Conservation (phyloP, 2,113 vertebrate genomes). For the Argyrosomus japonicus region DNA sequence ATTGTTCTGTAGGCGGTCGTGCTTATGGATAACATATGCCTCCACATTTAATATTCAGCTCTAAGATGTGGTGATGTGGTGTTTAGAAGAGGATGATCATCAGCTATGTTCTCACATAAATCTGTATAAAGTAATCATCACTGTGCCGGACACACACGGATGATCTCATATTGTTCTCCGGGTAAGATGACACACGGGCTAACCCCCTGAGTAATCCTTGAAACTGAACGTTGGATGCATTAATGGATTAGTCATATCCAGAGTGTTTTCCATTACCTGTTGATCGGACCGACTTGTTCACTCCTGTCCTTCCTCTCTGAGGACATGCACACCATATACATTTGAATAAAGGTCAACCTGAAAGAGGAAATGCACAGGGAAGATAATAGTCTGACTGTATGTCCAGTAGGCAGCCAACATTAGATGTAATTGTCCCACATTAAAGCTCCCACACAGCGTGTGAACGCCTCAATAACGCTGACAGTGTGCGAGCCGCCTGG, state of each 20-base stretch:
- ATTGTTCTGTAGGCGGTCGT: neutral
- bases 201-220: neutral
- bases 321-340: no score
- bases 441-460: constrained; percentile 15
- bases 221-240: neutral
- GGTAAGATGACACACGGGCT: neutral
- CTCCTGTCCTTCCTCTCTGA: constrained; percentile 1
- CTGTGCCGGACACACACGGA: neutral
- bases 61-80: neutral
- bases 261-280: constrained; percentile 34
- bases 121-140: neutral
- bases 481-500: constrained; percentile 34
- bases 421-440: neutral
- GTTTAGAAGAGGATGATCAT: neutral
- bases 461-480: constrained; percentile 29
- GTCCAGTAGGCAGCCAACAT: neutral
- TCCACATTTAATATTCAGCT: no score
- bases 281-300: constrained; percentile 38
- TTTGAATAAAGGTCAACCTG: neutral
- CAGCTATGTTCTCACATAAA: neutral
- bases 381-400: neutral
- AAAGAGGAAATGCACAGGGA: neutral
- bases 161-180: neutral
- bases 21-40: neutral
- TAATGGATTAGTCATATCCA: neutral